These are phyloP conservation scores for Drosophila bocqueti DNA, from an alignment of 1,140 invertebrate genomes.

Conservation along the genomic window DNA sequence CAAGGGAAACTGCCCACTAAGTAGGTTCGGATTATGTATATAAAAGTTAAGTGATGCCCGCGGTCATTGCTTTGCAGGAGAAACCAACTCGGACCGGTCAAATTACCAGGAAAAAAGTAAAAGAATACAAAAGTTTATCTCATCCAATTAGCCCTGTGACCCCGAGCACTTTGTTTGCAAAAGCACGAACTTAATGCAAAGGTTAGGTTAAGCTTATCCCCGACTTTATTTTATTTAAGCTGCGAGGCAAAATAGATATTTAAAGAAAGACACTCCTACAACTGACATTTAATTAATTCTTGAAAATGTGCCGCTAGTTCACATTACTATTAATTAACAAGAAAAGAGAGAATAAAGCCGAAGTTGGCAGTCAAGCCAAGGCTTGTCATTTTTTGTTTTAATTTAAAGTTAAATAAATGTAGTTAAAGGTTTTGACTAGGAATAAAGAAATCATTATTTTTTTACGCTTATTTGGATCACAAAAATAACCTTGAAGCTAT, in stretches of 20 bases:
- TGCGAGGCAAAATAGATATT: not conserved
- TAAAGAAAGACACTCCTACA: not conserved
- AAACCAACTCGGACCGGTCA: not conserved
- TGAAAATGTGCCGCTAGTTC: too few relatives aligned
- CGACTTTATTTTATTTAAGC: not conserved
- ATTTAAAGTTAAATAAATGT: too few relatives aligned
- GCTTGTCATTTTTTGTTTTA: too few relatives aligned
- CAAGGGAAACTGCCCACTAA: not conserved
- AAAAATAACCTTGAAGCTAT: not conserved
- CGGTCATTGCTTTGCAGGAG: slow-evolving; percentile 4
- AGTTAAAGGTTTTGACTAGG: too few relatives aligned
- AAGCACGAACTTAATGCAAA: slow-evolving; percentile 12
- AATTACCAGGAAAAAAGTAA: slow-evolving; percentile 18
- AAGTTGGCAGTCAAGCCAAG: too few relatives aligned
- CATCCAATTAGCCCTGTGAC: slow-evolving; percentile 36
- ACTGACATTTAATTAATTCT: not conserved
- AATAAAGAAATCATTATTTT: too few relatives aligned
- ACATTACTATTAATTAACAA: not conserved
- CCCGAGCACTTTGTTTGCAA: slow-evolving; percentile 20
- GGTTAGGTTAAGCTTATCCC: slow-evolving; percentile 4
- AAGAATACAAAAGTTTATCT: slow-evolving; percentile 27
- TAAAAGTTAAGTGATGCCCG: slow-evolving; percentile 31
- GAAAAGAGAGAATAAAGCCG: not conserved
- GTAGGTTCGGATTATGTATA: slow-evolving; percentile 12
- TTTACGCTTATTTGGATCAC: not conserved